Evolutionary conservation across 2,888 invertebrate species (phyloP).

Genomic region (Epinotia nisella): DNA sequence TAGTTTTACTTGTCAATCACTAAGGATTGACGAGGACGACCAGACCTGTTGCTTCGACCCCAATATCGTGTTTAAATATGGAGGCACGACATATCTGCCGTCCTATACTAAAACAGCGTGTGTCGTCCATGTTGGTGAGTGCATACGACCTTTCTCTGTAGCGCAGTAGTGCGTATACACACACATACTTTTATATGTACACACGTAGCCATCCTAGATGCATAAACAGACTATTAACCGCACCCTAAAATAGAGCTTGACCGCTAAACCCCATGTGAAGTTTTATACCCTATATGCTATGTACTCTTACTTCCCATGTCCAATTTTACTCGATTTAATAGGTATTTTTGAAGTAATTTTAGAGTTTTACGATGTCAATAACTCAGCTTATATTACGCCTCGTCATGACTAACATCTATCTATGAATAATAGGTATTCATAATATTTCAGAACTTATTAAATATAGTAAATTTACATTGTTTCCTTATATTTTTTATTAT

Average conservation of each 20-base stretch:
- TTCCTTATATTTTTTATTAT: neutral
- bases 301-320: constrained; percentile 13
- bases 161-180: constrained; percentile 4
- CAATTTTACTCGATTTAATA: constrained; percentile 2
- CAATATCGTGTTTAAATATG: constrained; percentile 47
- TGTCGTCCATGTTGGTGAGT: neutral
- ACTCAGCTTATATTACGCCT: constrained; percentile 7
- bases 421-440: neutral
- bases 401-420: neutral
- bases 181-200: constrained; percentile 15
- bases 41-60: constrained; percentile 45
- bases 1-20: constrained; percentile 42
- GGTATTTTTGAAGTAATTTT: neutral
- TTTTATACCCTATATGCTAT: constrained; percentile 12
- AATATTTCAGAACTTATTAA: neutral
- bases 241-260: constrained; percentile 36
- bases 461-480: neutral
- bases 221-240: constrained; percentile 44
- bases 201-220: constrained; percentile 42
- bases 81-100: constrained; percentile 28
- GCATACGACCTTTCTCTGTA: neutral
- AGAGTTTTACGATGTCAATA: constrained; percentile 18
- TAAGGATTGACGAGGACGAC: constrained; percentile 48
- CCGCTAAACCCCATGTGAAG: constrained; percentile 36
- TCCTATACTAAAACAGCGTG: constrained; percentile 16